Evolutionary conservation across 1,140 invertebrate genomes (phyloP).

Genomic region (Meloidogyne hapla): DNA sequence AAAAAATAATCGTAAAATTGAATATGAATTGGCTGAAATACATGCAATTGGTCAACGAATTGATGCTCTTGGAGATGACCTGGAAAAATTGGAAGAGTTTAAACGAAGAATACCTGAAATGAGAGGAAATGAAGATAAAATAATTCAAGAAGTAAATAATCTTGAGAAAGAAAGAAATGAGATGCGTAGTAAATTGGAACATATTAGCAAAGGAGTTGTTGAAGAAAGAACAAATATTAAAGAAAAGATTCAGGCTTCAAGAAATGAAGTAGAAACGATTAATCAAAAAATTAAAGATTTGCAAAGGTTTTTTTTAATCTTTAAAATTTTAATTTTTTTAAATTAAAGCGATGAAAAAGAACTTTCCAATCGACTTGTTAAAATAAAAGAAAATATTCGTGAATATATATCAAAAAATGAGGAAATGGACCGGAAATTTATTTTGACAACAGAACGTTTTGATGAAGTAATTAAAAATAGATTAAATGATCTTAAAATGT

Average conservation of each 20-base stretch:
- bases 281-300: background rate
- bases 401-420: slow-evolving; percentile 9
- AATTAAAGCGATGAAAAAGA: slow-evolving; percentile 25
- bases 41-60: slow-evolving; percentile 1
- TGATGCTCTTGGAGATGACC: background rate
- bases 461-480: slow-evolving; percentile 1
- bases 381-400: slow-evolving; percentile 23
- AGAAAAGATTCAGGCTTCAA: background rate
- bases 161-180: background rate
- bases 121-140: background rate
- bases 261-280: background rate
- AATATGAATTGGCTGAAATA: slow-evolving; percentile 19
- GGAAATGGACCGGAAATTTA: slow-evolving; percentile 1
- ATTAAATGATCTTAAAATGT: background rate
- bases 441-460: slow-evolving; percentile 4
- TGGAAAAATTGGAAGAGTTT: background rate
- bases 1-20: background rate
- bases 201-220: background rate
- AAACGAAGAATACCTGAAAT: background rate
- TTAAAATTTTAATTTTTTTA: background rate
- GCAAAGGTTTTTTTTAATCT: background rate
- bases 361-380: background rate
- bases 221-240: background rate
- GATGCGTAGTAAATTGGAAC: background rate
- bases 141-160: background rate